Conservation (phyloP, 1,140 invertebrate genomes). For the Andricus grossulariae region DNA sequence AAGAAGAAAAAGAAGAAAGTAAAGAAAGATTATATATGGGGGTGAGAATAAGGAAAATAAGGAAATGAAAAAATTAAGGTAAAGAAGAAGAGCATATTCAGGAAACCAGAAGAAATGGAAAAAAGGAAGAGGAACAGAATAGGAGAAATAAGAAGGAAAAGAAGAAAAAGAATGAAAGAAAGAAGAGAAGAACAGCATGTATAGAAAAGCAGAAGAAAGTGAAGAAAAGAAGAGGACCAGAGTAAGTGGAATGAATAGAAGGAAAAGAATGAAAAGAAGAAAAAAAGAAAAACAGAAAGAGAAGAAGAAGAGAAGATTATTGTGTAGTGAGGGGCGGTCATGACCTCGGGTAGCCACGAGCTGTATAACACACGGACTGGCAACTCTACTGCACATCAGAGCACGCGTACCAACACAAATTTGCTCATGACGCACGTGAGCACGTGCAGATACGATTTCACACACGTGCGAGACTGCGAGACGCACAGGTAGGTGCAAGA, state of each 20-base stretch:
- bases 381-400: constrained; percentile 43
- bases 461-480: constrained; percentile 41
- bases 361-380: constrained; percentile 44
- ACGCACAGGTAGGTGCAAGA: background rate
- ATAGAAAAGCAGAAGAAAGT: constrained; percentile 50
- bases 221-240: background rate
- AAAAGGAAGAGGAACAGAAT: too few species aligned
- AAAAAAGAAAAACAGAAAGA: constrained; percentile 38
- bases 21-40: background rate
- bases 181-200: constrained; percentile 18
- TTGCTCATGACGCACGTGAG: constrained; percentile 53
- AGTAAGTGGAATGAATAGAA: constrained; percentile 16
- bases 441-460: constrained; percentile 55
- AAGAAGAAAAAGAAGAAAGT: too few species aligned
- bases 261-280: constrained; percentile 51
- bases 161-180: too few species aligned
- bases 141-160: too few species aligned
- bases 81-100: too few species aligned
- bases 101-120: too few species aligned
- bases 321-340: constrained; percentile 70
- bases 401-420: constrained; percentile 42
- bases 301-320: constrained; percentile 63
- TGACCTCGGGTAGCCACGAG: constrained; percentile 72
- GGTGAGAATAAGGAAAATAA: too few species aligned
- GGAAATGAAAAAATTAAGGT: too few species aligned